These are phyloP conservation scores for Dendrolimus punctatus DNA, from an alignment of 1,140 invertebrate species.

Conservation along the genomic window DNA sequence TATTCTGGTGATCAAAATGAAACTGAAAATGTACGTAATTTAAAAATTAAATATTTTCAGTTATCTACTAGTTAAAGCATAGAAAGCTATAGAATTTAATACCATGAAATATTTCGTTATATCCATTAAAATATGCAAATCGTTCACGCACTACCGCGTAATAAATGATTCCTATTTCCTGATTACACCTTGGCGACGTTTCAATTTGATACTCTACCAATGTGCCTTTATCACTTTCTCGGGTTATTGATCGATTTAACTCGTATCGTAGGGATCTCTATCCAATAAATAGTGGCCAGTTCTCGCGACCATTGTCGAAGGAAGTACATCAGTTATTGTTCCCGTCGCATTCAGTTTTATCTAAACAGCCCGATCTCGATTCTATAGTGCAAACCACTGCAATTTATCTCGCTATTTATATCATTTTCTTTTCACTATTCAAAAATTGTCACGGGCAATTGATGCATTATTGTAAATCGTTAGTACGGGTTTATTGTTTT, in stretches of 20 bases:
- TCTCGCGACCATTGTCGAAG: constrained; percentile 45
- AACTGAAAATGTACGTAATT: too few species aligned
- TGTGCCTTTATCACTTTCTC: constrained; percentile 39
- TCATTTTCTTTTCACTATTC: constrained; percentile 44
- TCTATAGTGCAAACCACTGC: constrained; percentile 22
- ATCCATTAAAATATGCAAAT: neutral
- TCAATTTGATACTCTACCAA: constrained; percentile 38
- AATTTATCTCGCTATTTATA: constrained; percentile 46
- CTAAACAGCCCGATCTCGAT: constrained; percentile 30
- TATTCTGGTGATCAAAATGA: too few species aligned
- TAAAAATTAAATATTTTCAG: too few species aligned
- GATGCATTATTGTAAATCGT: constrained; percentile 20
- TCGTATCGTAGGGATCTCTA: constrained; percentile 43
- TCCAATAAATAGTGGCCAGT: constrained; percentile 25
- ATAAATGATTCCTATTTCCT: constrained; percentile 25
- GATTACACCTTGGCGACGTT: constrained; percentile 43
- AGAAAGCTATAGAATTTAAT: too few species aligned
- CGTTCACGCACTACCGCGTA: constrained; percentile 15
- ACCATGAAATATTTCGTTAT: too few species aligned
- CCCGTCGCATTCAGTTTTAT: constrained; percentile 43
- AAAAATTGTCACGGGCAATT: constrained; percentile 34
- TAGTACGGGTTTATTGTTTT: constrained; percentile 1
- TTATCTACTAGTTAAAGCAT: too few species aligned
- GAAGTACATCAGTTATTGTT: constrained; percentile 60
- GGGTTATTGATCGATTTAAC: constrained; percentile 50